Evolutionary conservation across 2,888 invertebrate genomes (phyloP).

Genomic region (Heliconius cydno): DNA sequence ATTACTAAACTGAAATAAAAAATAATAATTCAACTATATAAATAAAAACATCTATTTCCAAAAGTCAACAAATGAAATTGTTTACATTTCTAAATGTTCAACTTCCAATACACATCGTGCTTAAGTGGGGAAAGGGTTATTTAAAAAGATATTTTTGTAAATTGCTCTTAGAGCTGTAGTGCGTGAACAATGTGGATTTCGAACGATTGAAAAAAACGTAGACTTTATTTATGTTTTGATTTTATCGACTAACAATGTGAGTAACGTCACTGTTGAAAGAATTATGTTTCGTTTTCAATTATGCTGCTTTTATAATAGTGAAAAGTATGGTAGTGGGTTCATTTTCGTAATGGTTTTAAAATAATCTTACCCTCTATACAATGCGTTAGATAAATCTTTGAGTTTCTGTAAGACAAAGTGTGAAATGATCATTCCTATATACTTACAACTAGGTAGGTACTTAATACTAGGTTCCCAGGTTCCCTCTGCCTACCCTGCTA

Average conservation of each 20-base stretch:
- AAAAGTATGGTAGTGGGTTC: neutral
- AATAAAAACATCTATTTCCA: constrained; percentile 32
- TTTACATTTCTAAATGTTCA: constrained; percentile 37
- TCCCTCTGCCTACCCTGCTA: too few relatives aligned
- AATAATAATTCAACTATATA: neutral
- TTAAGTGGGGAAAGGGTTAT: constrained; percentile 25
- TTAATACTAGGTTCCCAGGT: too few relatives aligned
- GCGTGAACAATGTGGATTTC: constrained; percentile 20
- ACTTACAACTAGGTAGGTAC: too few relatives aligned
- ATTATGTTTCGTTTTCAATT: neutral
- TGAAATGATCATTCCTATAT: too few relatives aligned
- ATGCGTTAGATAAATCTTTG: too few relatives aligned
- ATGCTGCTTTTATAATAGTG: neutral
- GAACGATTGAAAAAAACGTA: constrained; percentile 24
- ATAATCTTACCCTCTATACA: too few relatives aligned
- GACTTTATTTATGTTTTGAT: constrained; percentile 27
- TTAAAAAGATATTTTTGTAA: constrained; percentile 25
- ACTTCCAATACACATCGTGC: neutral
- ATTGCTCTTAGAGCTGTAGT: constrained; percentile 14
- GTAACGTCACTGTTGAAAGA: neutral
- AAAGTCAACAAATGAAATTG: constrained; percentile 56
- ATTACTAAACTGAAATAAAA: neutral
- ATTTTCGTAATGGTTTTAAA: too few relatives aligned
- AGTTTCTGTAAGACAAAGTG: too few relatives aligned
- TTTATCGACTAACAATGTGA: neutral